Conservation (phyloP, 1,140 invertebrate species). For the Macrobrachium nipponense region DNA sequence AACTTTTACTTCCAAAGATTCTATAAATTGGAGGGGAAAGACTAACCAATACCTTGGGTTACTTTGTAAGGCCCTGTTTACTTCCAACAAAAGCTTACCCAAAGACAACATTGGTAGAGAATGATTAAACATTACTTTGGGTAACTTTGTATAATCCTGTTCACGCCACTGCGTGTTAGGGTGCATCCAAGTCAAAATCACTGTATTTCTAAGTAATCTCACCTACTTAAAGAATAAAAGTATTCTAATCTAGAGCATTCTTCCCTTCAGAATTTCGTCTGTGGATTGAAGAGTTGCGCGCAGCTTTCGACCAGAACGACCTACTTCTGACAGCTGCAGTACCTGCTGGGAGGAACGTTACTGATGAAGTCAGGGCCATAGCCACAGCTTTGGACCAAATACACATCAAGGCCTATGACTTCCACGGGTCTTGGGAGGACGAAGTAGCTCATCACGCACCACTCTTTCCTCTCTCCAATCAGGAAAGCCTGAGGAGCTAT, state of each 20-base stretch:
- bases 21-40: too few relatives aligned
- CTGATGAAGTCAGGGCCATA: slow-evolving; percentile 66
- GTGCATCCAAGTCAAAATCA: too few relatives aligned
- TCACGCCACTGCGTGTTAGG: too few relatives aligned
- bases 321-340: slow-evolving; percentile 74
- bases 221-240: too few relatives aligned
- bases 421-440: slow-evolving; percentile 69
- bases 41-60: too few relatives aligned
- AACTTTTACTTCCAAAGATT: too few relatives aligned
- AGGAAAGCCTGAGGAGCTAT: slow-evolving; percentile 66
- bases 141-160: too few relatives aligned
- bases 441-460: slow-evolving; percentile 70
- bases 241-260: background rate
- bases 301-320: slow-evolving; percentile 77
- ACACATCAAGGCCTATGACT: slow-evolving; percentile 69
- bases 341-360: slow-evolving; percentile 82
- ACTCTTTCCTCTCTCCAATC: slow-evolving; percentile 66
- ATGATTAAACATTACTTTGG: too few relatives aligned
- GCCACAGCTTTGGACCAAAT: slow-evolving; percentile 61
- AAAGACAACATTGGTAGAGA: too few relatives aligned
- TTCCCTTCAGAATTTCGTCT: slow-evolving; percentile 7
- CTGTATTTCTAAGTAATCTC: too few relatives aligned
- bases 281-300: slow-evolving; percentile 74
- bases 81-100: too few relatives aligned
- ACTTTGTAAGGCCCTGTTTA: too few relatives aligned